Percentiles rank a stretch among this genome's conserved stretches.
Conservation (phyloP, 1,140 invertebrate species). For the Tachypleus tridentatus region DNA sequence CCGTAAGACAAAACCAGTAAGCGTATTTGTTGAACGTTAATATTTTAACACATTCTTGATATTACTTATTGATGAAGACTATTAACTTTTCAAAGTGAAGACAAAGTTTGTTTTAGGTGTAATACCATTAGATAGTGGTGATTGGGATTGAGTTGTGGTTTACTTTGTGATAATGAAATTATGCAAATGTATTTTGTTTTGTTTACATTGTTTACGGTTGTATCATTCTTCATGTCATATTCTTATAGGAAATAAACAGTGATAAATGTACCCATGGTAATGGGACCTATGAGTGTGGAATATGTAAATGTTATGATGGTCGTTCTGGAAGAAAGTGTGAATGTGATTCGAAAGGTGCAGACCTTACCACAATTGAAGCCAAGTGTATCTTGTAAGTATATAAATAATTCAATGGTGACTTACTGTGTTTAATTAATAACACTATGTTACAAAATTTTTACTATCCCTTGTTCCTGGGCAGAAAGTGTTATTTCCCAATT, state of each 20-base stretch:
- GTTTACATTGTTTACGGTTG: not conserved
- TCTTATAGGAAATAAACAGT: slow-evolving; percentile 18
- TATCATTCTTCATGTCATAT: not conserved
- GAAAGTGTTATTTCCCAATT: no score
- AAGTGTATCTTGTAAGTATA: slow-evolving; percentile 19
- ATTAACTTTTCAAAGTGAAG: not conserved
- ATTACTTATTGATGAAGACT: not conserved
- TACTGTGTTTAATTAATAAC: not conserved
- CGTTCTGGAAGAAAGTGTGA: slow-evolving; percentile 76
- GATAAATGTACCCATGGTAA: slow-evolving; percentile 21
- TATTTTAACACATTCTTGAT: no score
- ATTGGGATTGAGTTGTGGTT: no score
- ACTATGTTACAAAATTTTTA: no score
- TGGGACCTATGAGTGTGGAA: slow-evolving; percentile 57
- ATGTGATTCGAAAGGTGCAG: slow-evolving; percentile 44
- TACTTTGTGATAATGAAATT: no score
- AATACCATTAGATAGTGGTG: no score
- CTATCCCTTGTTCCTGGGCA: no score
- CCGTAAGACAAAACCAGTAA: no score
- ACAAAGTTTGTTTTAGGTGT: no score
- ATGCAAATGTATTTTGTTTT: not conserved
- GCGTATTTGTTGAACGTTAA: no score
- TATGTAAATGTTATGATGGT: slow-evolving; percentile 65
- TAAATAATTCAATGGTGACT: slow-evolving; percentile 3
- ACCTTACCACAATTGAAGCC: slow-evolving; percentile 19